Base-by-base conservation (phyloP, 2,797 vertebrate species). In the Acrocephalus scirpaceus region DNA sequence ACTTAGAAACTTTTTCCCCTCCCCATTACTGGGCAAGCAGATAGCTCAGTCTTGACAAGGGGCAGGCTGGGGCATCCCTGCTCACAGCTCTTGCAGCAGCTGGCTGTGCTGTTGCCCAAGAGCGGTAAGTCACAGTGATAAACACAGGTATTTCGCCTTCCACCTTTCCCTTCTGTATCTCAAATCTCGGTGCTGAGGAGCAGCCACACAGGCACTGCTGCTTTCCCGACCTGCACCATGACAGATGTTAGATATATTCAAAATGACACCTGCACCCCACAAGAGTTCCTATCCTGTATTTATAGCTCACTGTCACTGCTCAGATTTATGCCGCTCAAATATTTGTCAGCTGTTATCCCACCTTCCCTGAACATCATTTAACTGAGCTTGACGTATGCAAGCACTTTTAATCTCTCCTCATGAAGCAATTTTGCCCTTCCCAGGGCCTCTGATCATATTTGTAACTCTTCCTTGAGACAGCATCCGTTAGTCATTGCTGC, bases 271-370 rank as follows among this genome's bases (percentile, higher is more conserved):
- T 58, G 42, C 45, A 84, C 88, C 79, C 79, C 79, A 47, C 69
- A 88, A 86, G 60, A 84, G 44, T 22, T 80, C 65, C 80, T 56
- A n/a, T 70, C 71, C 79, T 34, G 5, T 93, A 80, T 97, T 95
- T 94, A 95, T 95, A 88, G 64, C 44, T 85, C 65, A 36, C 71
- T 89, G 73, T 60, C 88, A 66, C 70, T 89, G 40, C 40, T 84
- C 86, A 94, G 88, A 95, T 95, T 93, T 94, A 96, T 86, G 80
- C 86, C 30, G 44, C 92, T 96, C 96, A 97, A 96, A 97, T 97
- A 97, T 97, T 97, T 98, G 96, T 95, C 87, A 92, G 96, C 93
- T 95, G 96, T 95, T 97, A 97, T 95, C 88, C 83, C 53, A 66
- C 58, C 93, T 91, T 91, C 78, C 57, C 72, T 82, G 90, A 94